Evolutionary conservation across 2,113 vertebrate genomes (phyloP), one percentile per base, ranked within the genome.

Genomic region (Athene cunicularia): DNA sequence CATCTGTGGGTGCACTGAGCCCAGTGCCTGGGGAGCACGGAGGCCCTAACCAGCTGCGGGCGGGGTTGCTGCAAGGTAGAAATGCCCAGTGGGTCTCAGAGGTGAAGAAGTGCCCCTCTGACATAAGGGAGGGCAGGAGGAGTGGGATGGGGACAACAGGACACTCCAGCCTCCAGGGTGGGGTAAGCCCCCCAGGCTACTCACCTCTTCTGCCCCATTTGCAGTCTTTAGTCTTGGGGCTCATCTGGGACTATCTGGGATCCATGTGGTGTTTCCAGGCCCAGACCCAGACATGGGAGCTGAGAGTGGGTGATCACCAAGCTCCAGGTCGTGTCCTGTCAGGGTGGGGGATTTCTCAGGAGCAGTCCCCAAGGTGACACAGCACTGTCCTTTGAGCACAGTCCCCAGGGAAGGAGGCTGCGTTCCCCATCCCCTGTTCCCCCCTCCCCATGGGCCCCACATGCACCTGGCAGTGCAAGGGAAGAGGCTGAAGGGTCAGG

Each of bases 321-420:
- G 45, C 30, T 82, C 37, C 26, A 33, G 8, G 35, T 47, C 37
- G 30, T 55, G 41, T 55, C 50, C 45, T 4, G 0, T 64, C 12
- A 18, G 47, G 12, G 18, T 9, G 6, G 7, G 27, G 26, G 3
- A 1, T n/a, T 47, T 81, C 60, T 85, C 0, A 0, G 26, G 60
- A 50, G 49, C 60, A 67, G 37, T 53, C 52, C 37, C 67, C 68
- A 30, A 15, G 43, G 52, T 2, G 5, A 50, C 30, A 28, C 24
- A 80, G 24, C 23, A 32, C 14, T 52, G 37, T 43, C 55, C 64
- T 66, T 49, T 52, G 45, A 82, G 49, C 33, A 52, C 17, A 52
- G 62, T 30, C 11, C 23, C 21, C 27, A 33, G 27, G 39, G 26
- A 83, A 28, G 39, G 39, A 76, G 27, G 23, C 13, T 21, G 15